These are phyloP conservation scores for Acleris holmiana DNA, from an alignment of 2,888 invertebrate genomes.

Conservation along the genomic window DNA sequence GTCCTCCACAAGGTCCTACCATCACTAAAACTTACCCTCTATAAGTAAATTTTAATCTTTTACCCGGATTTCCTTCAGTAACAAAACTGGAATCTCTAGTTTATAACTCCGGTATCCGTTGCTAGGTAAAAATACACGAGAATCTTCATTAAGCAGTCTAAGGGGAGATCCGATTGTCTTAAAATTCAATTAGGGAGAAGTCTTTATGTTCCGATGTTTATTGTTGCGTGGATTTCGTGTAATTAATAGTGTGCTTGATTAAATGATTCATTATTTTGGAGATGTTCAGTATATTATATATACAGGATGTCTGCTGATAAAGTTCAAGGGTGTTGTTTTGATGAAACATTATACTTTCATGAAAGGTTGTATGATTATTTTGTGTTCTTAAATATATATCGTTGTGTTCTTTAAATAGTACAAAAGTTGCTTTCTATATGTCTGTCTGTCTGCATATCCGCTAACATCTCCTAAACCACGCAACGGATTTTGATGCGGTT, in stretches of 20 bases:
- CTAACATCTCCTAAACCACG: no score
- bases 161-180: neutral
- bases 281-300: no score
- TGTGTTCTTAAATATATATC: no score
- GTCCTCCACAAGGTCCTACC: no score
- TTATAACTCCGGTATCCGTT: slow-evolving; percentile 21
- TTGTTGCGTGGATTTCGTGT: neutral
- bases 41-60: slow-evolving; percentile 5
- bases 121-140: slow-evolving; percentile 12
- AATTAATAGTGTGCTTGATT: neutral
- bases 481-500: no score
- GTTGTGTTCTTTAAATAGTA: no score
- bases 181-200: neutral
- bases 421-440: no score
- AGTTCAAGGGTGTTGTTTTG: no score
- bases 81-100: slow-evolving; percentile 25
- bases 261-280: neutral
- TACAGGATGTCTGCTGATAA: no score
- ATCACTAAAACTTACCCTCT: slow-evolving; percentile 8
- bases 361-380: no score
- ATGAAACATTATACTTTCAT: no score
- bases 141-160: slow-evolving; percentile 4
- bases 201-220: neutral
- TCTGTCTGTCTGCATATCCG: no score
- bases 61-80: slow-evolving; percentile 26